Conservation (phyloP, 2,888 invertebrate species). For the Abrostola tripartita region DNA sequence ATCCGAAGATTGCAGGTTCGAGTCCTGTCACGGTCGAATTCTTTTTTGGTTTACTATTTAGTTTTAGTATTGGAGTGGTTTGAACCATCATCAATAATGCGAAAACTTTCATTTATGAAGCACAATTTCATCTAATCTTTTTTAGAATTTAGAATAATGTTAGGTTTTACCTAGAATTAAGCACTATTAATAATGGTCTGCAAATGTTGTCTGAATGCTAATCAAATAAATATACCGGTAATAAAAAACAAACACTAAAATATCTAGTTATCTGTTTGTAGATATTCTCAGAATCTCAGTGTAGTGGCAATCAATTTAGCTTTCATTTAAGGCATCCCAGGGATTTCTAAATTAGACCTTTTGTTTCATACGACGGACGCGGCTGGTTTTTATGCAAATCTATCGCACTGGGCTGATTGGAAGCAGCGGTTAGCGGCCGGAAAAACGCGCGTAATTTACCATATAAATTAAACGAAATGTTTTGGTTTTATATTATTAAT, state of each 20-base stretch:
- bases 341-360: constrained; percentile 60
- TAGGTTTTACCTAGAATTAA: neutral
- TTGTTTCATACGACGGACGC: constrained; percentile 46
- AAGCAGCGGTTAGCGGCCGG: constrained; percentile 19
- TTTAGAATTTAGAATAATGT: no score
- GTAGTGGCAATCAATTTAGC: constrained; percentile 42
- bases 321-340: constrained; percentile 49
- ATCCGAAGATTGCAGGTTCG: constrained; percentile 92
- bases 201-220: neutral
- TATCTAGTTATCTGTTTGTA: constrained; percentile 11
- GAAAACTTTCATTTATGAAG: no score
- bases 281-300: constrained; percentile 44
- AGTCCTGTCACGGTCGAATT: constrained; percentile 91
- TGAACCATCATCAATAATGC: no score
- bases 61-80: constrained; percentile 13
- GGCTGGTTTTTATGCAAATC: constrained; percentile 50
- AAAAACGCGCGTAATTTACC: constrained; percentile 30
- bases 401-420: constrained; percentile 44
- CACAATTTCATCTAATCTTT: no score
- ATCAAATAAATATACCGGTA: neutral
- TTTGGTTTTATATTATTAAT: constrained; percentile 22
- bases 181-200: neutral
- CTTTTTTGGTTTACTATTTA: constrained; percentile 13
- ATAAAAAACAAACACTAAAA: constrained; percentile 5
- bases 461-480: constrained; percentile 23